phyloP scores from a whole-genome alignment of 2,113 vertebrate species.

The Enhydra lutris region DNA sequence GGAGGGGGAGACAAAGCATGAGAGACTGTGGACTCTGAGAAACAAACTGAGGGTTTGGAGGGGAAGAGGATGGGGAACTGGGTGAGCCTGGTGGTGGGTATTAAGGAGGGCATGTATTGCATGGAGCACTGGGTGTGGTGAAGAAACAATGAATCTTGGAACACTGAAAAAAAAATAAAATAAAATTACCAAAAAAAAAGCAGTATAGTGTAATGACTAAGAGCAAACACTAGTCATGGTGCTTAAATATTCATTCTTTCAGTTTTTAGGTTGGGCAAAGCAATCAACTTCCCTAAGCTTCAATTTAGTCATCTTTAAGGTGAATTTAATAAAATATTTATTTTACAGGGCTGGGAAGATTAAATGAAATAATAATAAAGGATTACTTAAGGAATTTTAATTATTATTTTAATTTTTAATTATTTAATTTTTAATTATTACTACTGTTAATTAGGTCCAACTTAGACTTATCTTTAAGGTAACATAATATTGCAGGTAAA shows the following conservation, averaged over 20 bases:
- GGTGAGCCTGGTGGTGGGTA: no score
- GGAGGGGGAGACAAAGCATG: no score
- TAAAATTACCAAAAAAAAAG: neutral
- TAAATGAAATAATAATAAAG: neutral
- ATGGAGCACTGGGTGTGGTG: no score
- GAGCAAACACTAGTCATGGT: neutral
- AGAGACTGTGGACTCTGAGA: no score
- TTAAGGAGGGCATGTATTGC: no score
- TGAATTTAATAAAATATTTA: neutral
- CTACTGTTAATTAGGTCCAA: neutral
- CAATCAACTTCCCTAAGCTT: neutral
- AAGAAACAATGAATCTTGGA: no score
- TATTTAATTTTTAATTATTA: neutral
- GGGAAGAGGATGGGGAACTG: no score
- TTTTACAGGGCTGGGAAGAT: neutral
- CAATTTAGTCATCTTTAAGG: neutral
- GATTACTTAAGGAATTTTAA: conserved; percentile 2
- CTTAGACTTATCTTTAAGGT: neutral
- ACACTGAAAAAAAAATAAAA: no score
- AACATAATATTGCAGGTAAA: neutral
- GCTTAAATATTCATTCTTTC: neutral
- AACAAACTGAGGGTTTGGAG: no score
- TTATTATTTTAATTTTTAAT: no score
- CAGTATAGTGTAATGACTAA: neutral
- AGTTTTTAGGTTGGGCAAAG: neutral